Evolutionary conservation across 1,140 invertebrate genomes (phyloP), one percentile per base, ranked within the genome.

Genomic region (Glossosoma conforme): DNA sequence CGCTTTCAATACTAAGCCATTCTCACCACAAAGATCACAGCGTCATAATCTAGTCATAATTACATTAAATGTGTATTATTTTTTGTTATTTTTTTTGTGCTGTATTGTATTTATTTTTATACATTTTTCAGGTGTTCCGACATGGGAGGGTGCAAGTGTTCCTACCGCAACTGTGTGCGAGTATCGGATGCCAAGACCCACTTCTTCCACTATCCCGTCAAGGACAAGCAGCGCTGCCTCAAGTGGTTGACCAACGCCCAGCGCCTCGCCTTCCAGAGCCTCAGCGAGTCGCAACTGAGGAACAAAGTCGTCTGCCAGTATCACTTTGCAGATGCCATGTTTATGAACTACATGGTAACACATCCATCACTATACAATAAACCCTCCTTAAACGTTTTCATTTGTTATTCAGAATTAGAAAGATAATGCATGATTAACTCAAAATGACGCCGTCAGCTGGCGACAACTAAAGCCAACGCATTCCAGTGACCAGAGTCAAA

Each of bases 191-290:
- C 72, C 14, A 70, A 72, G 44, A 69, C 76, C 0, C 78, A 79
- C 59, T 77, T 79, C 65, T 80, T 79, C 51, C 78, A 80, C 61
- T 80, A 74, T 51, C 78, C 78, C 1, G 77, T 79, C 4, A 78
- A 74, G 63, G 72, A 80, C 38, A 72, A 68, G 58, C 60, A 73
- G 18, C 61, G 78, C 44, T 80, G 77, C 56, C 68, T 70, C 37
- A 62, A 72, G 54, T 80, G 78, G 78, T 68, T 79, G 3, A 58
- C 65, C 13, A 78, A 78, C 58, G 72, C 77, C 9, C 62, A 69
- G 3, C 68, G 70, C 58, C 58, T 70, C 17, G 69, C 75, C 15
- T 78, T 77, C 48, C 62, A 72, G 15, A 65, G 72, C 52, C 61
- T 80, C 48, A 74, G 69, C 60, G 68, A 76, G 17, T 74, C 75